These are phyloP conservation scores for Isoperla grammatica DNA, from an alignment of 2,888 invertebrate species.

Conservation along the genomic window DNA sequence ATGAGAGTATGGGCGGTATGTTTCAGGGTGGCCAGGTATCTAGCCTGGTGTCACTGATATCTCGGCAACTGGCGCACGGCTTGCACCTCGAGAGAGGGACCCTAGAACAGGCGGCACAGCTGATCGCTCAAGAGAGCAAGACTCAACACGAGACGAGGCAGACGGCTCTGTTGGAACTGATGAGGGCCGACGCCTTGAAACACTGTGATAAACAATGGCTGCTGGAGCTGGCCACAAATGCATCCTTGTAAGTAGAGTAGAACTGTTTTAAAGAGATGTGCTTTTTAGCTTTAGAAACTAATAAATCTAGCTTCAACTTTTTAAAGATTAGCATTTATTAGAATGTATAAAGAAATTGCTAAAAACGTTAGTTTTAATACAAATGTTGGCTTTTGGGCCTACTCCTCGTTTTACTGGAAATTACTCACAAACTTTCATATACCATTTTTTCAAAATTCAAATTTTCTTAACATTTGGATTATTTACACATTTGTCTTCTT, in stretches of 20 bases:
- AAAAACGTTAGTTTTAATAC: no score
- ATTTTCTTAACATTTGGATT: no score
- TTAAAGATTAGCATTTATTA: no score
- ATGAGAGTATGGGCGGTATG: no score
- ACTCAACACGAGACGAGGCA: conserved; percentile 62
- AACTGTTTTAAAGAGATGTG: not conserved
- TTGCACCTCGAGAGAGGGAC: conserved; percentile 45
- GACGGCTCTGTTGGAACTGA: conserved; percentile 64
- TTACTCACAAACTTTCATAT: no score
- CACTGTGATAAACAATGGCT: conserved; percentile 55
- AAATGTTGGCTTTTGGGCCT: no score
- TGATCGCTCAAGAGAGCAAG: conserved; percentile 47
- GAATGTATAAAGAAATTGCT: no score
- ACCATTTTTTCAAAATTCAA: no score
- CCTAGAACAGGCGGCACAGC: conserved; percentile 56
- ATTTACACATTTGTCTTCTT: no score
- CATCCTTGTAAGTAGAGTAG: conserved; percentile 60
- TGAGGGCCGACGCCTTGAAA: conserved; percentile 55
- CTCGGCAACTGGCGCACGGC: conserved; percentile 54
- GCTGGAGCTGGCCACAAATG: conserved; percentile 55
- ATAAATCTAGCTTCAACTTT: not conserved
- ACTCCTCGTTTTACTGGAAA: no score
- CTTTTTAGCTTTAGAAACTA: not conserved
- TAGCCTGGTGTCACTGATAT: conserved; percentile 39
- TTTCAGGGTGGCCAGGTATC: not conserved